Percentiles rank a stretch among this genome's conserved stretches.
Conservation (phyloP, 1,140 invertebrate species). For the Cydia amplana region DNA sequence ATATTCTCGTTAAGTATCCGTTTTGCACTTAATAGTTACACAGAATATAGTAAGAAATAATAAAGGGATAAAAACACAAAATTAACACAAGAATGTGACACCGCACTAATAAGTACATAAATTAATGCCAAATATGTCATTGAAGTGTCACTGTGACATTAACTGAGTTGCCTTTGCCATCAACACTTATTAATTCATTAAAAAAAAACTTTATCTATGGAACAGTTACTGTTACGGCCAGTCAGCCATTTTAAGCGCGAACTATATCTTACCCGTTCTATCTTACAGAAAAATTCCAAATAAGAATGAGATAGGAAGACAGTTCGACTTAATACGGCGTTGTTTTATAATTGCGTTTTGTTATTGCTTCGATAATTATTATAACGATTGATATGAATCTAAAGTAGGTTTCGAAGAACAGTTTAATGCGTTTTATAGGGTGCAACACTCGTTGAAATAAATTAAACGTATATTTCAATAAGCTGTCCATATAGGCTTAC, state of each 20-base stretch:
- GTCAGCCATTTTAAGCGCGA: background rate
- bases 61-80: background rate
- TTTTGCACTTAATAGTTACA: background rate
- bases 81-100: conserved; percentile 8
- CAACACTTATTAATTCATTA: background rate
- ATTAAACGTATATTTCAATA: background rate
- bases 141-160: background rate
- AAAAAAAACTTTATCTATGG: conserved; percentile 15
- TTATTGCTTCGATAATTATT: conserved; percentile 7
- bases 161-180: background rate
- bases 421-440: background rate
- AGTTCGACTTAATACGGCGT: background rate
- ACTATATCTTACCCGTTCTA: background rate
- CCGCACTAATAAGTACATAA: conserved; percentile 10
- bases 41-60: background rate
- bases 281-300: background rate
- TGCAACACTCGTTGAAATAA: background rate
- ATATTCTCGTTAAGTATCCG: background rate
- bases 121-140: conserved; percentile 10
- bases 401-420: conserved; percentile 7
- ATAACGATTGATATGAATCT: conserved; percentile 15
- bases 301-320: background rate
- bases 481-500: background rate
- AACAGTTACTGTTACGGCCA: background rate
- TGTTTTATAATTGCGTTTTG: conserved; percentile 3